Conservation (phyloP, 2,797 vertebrate genomes). For the Brotula barbata region DNA sequence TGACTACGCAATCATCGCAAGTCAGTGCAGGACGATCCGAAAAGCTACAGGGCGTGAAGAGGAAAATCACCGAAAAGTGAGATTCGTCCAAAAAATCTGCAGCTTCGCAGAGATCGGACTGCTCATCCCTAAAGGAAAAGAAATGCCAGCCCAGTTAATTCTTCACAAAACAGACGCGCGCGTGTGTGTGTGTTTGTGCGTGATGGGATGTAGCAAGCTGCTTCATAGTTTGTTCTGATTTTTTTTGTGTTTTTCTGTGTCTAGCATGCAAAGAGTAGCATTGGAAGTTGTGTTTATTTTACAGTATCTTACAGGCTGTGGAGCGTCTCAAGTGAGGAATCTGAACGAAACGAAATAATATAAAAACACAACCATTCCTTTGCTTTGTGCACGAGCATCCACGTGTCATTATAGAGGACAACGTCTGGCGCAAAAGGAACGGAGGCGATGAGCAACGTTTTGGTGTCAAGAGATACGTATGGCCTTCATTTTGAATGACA, state of each 20-base stretch:
- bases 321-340: slow-evolving; percentile 27
- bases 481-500: slow-evolving; percentile 50
- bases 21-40: no score
- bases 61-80: no score
- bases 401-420: slow-evolving; percentile 38
- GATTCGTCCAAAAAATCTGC: no score
- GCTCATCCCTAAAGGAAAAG: no score
- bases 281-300: slow-evolving; percentile 79
- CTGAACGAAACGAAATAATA: slow-evolving; percentile 25
- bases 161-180: no score
- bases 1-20: no score
- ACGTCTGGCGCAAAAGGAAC: slow-evolving; percentile 28
- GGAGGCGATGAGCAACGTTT: slow-evolving; percentile 39
- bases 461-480: slow-evolving; percentile 55
- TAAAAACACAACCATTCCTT: slow-evolving; percentile 33
- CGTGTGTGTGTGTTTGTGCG: no score
- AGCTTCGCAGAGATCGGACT: no score
- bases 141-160: no score
- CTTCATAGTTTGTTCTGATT: slow-evolving; percentile 35
- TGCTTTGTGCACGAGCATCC: slow-evolving; percentile 39
- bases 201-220: slow-evolving; percentile 33
- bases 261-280: slow-evolving; percentile 85
- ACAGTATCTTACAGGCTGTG: slow-evolving; percentile 87
- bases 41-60: no score
- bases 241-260: slow-evolving; percentile 35